Evolutionary conservation across 2,797 vertebrate genomes (phyloP).

Genomic region (Bradypus variegatus): DNA sequence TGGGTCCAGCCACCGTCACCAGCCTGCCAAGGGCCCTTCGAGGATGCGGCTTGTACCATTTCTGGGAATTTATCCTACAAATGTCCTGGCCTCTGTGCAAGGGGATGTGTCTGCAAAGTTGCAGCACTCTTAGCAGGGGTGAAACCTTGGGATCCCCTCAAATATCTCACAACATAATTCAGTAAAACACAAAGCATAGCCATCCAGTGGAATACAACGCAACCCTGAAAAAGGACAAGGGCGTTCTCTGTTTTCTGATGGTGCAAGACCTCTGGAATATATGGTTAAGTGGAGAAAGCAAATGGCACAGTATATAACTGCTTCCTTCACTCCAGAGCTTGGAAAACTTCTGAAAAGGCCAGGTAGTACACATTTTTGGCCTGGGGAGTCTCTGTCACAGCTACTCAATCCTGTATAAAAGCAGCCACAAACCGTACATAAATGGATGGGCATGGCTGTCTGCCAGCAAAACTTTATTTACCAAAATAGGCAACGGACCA

Average conservation of each 20-base stretch:
- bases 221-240: neutral
- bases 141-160: neutral
- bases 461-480: neutral
- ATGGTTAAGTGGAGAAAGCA: neutral
- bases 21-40: neutral
- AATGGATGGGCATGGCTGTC: neutral
- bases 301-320: neutral
- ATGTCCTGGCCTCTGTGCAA: neutral
- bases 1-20: neutral
- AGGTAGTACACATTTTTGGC: neutral
- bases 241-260: neutral
- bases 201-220: neutral
- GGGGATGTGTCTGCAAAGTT: rapidly evolving
- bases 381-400: neutral
- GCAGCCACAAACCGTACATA: neutral
- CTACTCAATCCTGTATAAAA: neutral
- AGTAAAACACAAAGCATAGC: neutral
- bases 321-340: neutral
- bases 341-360: neutral
- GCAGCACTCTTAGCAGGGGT: neutral
- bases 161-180: neutral
- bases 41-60: neutral
- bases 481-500: neutral
- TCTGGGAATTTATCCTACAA: neutral
- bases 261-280: too few relatives aligned